Percentiles rank a stretch among this genome's conserved stretches.
Evolutionary conservation across 1,140 invertebrate species (phyloP).

Genomic region (Cotesia glomerata): DNA sequence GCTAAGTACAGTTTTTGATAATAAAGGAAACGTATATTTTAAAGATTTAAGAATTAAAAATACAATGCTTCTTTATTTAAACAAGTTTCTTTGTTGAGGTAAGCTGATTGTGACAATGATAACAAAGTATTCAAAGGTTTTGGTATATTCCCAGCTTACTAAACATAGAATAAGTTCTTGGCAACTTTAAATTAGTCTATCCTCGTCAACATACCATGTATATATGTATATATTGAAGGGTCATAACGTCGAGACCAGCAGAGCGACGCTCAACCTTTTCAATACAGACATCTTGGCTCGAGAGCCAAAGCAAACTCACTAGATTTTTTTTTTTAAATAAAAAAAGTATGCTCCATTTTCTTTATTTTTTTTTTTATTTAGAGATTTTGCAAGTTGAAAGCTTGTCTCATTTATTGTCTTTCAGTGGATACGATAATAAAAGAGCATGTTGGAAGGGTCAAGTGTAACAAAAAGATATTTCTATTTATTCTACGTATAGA

Average conservation of each 20-base stretch:
- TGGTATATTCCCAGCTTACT: conserved; percentile 19
- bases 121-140: neutral
- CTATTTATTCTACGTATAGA: no score
- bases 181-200: conserved; percentile 47
- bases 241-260: neutral
- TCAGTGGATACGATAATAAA: neutral
- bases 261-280: conserved; percentile 1
- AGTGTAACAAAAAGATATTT: neutral
- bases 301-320: neutral
- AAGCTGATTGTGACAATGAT: no score
- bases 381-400: neutral
- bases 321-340: neutral
- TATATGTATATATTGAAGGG: neutral
- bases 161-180: conserved; percentile 43
- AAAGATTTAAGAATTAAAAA: no score
- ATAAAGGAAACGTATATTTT: no score
- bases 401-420: conserved; percentile 38
- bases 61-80: no score
- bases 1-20: no score
- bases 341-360: conserved; percentile 21
- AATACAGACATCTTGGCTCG: neutral
- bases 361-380: conserved; percentile 22
- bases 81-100: no score
- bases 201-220: neutral
- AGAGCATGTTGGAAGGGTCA: neutral